A percentile compares a stretch with the other conserved stretches of the same genome.
Evolutionary conservation across 2,113 vertebrate genomes (phyloP).

Genomic region (Myxocyprinus asiaticus): DNA sequence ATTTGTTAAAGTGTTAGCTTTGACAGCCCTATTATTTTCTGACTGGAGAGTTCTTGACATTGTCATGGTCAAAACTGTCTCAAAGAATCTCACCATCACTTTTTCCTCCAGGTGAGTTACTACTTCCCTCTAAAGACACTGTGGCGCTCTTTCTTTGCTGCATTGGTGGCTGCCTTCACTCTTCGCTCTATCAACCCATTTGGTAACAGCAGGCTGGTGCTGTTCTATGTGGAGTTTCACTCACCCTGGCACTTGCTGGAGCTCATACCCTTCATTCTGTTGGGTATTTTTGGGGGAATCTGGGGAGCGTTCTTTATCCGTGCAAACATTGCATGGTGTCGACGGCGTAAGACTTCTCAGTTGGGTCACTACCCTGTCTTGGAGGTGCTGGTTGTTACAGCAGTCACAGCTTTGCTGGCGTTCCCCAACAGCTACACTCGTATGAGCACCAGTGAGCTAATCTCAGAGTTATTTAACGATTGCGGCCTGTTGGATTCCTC

Average conservation of each 20-base stretch:
- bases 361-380: slow-evolving; percentile 82
- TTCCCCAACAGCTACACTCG: slow-evolving; percentile 86
- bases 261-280: slow-evolving; percentile 81
- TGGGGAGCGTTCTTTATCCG: slow-evolving; percentile 88
- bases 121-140: slow-evolving; percentile 88
- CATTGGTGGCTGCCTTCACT: slow-evolving; percentile 85
- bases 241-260: slow-evolving; percentile 85
- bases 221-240: slow-evolving; percentile 89
- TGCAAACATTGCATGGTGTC: slow-evolving; percentile 86
- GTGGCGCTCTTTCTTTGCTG: slow-evolving; percentile 88
- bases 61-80: neutral
- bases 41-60: no score
- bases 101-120: slow-evolving; percentile 80
- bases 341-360: slow-evolving; percentile 82
- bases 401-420: slow-evolving; percentile 81
- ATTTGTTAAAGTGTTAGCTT: no score
- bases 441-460: slow-evolving; percentile 87
- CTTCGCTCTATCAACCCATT: slow-evolving; percentile 89
- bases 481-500: slow-evolving; percentile 84
- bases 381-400: slow-evolving; percentile 82
- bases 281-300: slow-evolving; percentile 86
- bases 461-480: slow-evolving; percentile 88
- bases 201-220: slow-evolving; percentile 85
- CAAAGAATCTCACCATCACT: neutral
- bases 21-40: no score